Base-by-base conservation (phyloP, 2,888 invertebrate genomes). In the Tetragonula carbonaria region DNA sequence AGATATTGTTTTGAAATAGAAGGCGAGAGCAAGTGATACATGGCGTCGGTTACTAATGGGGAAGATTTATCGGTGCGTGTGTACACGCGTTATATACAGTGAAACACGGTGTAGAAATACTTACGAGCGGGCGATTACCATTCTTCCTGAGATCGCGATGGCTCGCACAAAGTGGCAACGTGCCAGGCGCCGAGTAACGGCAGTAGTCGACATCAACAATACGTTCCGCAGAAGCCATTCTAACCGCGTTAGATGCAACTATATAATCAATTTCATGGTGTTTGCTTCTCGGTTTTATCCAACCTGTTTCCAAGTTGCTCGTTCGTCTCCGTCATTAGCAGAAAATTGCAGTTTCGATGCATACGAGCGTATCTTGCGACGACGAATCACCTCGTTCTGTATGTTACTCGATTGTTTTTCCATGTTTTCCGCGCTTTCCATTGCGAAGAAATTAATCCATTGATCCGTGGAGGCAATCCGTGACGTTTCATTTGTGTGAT, bases 141-240 rank as follows among this genome's bases (percentile, higher is more conserved):
- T 83, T 83, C 76, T 68, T 63, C 38, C 28, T 45, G 45, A 45
- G 45, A 45, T 45, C 45, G 45, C 55, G 71, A 83, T 81, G 70
- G 57, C 57, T 51, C 57, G 38, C 45, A 23, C 65, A 74, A 81
- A 81, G 82, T 75, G 74, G 82, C 71, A 82, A 82, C 82, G 59
- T 38, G 74, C 82, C 82, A 82, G 76, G 84, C 84, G 77, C 73
- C 83, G 53, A 65, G 77, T 74, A 83, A 77, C 83, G 70, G 53
- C 77, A 77, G 72, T 83, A 83, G 73, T 83, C 77, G 73, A 84
- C 70, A 73, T 74, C 73, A 84, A 83, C 84, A 74, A 84, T 77
- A 65, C 51, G 63, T 45, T 45, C 38, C 83, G 13, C 28, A 33
- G 68, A 13, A 57, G 21, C 73, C 65, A 66, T 38, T 50, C 65